A percentile compares a stretch with the other conserved stretches of the same genome.
phyloP scores from a whole-genome alignment of 2,113 vertebrate genomes.

The Athene cunicularia region DNA sequence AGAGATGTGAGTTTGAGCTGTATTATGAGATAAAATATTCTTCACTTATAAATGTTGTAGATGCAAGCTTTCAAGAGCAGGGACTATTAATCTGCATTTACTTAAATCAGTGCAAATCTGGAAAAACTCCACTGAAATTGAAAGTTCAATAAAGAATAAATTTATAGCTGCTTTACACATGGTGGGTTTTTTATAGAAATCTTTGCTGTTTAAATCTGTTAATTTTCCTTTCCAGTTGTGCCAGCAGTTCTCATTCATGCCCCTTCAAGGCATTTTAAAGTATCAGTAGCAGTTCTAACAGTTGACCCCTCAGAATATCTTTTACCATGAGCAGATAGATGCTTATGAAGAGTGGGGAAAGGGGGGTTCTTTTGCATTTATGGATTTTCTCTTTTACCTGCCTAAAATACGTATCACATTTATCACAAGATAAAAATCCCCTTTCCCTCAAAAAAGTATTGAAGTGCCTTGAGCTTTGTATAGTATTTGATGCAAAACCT shows the following conservation, averaged over 20 bases:
- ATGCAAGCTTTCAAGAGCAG: background rate
- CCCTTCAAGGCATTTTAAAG: background rate
- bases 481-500: background rate
- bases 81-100: background rate
- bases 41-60: background rate
- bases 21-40: background rate
- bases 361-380: background rate
- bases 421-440: background rate
- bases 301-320: background rate
- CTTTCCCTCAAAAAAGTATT: background rate
- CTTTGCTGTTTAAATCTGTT: slow-evolving; percentile 1
- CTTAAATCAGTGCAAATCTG: background rate
- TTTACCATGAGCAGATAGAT: background rate
- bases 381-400: background rate
- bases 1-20: background rate
- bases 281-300: background rate
- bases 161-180: background rate
- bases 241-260: background rate
- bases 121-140: background rate
- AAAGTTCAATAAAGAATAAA: background rate
- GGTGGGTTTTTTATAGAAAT: background rate
- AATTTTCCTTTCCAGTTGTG: background rate
- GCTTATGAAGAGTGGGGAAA: background rate
- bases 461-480: background rate
- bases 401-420: background rate